A percentile compares a stretch with the other conserved stretches of the same genome.
Conservation (phyloP, 2,113 vertebrate species). For the Pedionomus torquatus region DNA sequence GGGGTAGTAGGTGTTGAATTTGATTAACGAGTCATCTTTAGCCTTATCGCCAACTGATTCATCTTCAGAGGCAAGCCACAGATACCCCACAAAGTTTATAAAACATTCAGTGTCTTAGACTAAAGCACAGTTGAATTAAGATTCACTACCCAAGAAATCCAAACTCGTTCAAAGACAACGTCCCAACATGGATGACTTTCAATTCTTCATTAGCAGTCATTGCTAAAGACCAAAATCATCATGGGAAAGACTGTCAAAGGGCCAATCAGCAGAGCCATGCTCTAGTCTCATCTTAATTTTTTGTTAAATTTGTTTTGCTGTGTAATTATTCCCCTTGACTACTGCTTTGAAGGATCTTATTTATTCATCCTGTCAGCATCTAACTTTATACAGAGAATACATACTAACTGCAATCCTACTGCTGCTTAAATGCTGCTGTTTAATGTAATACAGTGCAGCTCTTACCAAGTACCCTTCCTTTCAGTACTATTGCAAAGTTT, state of each 20-base stretch:
- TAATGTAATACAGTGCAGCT: not conserved
- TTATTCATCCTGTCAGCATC: not conserved
- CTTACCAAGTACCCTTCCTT: not conserved
- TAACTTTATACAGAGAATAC: not conserved
- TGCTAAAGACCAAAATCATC: not conserved
- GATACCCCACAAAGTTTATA: not conserved
- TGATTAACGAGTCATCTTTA: not conserved
- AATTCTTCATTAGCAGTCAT: not conserved
- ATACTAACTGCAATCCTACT: not conserved
- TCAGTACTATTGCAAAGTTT: not conserved
- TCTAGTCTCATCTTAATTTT: not conserved
- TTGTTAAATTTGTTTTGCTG: not conserved
- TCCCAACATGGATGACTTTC: not conserved
- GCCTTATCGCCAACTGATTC: not conserved
- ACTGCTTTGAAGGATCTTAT: not conserved
- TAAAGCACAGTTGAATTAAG: not conserved
- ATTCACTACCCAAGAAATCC: not conserved
- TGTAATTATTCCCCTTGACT: not conserved
- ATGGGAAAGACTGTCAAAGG: not conserved
- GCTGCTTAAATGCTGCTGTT: not conserved
- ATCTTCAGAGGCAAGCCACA: not conserved
- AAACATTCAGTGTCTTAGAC: not conserved
- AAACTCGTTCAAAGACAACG: not conserved
- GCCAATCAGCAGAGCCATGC: not conserved
- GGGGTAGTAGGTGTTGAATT: not conserved